Base-by-base conservation (phyloP, 2,113 vertebrate genomes). In the Pachyramphus minor region DNA sequence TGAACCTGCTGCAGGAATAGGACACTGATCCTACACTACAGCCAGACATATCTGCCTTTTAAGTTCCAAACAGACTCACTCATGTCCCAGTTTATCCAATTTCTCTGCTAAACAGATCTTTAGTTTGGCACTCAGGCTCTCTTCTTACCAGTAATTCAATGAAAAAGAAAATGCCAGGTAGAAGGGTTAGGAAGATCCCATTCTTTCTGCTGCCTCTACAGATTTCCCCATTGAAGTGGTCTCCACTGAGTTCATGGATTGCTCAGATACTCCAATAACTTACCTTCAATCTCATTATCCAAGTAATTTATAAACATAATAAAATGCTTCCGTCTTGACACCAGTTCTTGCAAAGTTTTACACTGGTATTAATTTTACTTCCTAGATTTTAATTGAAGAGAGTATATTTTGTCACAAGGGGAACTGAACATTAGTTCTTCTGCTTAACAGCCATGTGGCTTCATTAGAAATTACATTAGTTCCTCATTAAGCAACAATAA, bases 401-500 rank as follows among this genome's bases (percentile, higher is more conserved):
- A 94, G 82, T 62, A 42, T 94, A 89, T 71, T 83, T 85, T 83
- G 67, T 97, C 96, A 94, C 74, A 24, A 87, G 97, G 97, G 97
- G 98, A 98, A 98, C 97, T 95, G 95, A 95, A 71, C 35, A 14
- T 92, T 67, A 89, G 88, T 96, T 96, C 72, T 68, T 93, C 82
- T 94, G 96, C 95, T 92, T 39, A 78, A 96, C 90, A 94, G 92
- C 87, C 96, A 93, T 74, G 78, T 93, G 94, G 94, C 89, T 96
- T 97, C 97, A 95, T 97, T 96, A 97, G 90, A 97, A 98, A 96
- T 97, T 95, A 97, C 96, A 97, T 97, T 97, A 96, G 75, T 50
- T 97, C 92, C 97, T 98, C 95, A 96, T 98, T 96, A 98, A 96
- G 87, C 92, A 97, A 96, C 93, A 97, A 97, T 97, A 98, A 97